Base-by-base conservation (phyloP, 2,113 vertebrate species). In the Phoenicopterus ruber region DNA sequence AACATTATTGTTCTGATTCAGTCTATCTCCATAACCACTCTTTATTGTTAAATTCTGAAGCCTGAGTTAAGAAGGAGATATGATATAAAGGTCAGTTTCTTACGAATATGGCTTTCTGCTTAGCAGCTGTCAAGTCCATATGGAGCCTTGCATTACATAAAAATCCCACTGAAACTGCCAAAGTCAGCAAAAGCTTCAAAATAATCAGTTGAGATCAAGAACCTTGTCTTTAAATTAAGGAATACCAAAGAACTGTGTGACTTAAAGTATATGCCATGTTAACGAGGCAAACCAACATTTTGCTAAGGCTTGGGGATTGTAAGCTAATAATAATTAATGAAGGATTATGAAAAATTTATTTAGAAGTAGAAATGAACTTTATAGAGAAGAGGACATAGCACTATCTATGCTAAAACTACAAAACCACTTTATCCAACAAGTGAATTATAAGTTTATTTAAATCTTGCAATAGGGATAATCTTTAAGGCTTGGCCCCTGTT, bases 41-140 rank as follows among this genome's bases (percentile, higher is more conserved):
- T 29, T 59, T 69, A 72, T 38, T 89, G 38, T 36, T 80, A 67
- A 77, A 95, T 92, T 89, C n/a, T 88, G 59, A 92, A 92, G 19
- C n/a, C 50, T 71, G 25, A 69, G 17, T 58, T 84, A 89, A 61
- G 50, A 73, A 91, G n/a, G 15, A 86, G 32, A 77, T 63, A 79
- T 0, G 19, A 50, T 59, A 63, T 26, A 92, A 90, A 93, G 83
- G 61, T 76, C 52, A 81, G 34, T 91, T 87, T 92, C 70, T 62
- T 92, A 52, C 17, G 46, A 92, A 93, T 25, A 79, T 18, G 38
- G 8, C 40, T 63, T 90, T 95, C 67, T 74, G 44, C 54, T 95
- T 54, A 82, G 63, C 80, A 93, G 66, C 44, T 72, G 71, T 86
- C 67, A 96, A 92, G 86, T 65, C 73, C 86, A 81, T 91, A 93